Evolutionary conservation across 2,888 invertebrate genomes (phyloP), one percentile per base, ranked within the genome.

Genomic region (Scrobipalpa atriplicella): DNA sequence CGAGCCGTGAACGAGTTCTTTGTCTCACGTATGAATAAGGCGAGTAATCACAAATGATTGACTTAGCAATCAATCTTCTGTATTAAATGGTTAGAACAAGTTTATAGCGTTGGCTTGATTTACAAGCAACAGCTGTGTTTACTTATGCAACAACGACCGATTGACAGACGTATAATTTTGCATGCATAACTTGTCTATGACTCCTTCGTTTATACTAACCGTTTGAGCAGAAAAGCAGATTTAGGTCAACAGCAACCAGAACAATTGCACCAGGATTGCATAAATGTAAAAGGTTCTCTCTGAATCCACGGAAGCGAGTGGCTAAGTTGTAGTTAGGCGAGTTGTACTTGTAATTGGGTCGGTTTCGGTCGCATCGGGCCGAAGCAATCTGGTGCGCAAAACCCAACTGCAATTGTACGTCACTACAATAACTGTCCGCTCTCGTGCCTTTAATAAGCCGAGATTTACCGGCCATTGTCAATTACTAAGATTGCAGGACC

Each of bases 391-490:
- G 39, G 58, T 66, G 41, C 69, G 58, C 66, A 56, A 66, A 64
- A 69, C 70, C 65, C 70, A 67, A 69, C 68, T 54, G 29, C 36
- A 58, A 67, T 67, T 66, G 66, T 52, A 19, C 61, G 21, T 51
- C 36, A 21, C 19, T 41, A 51, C 61, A 56, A 10, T 43, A 38
- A 38, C 58, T 38, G 38, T 9, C 47, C 18, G 18, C 43, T 38
- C 52, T 64, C 63, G 43, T 62, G 11, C 18, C 60, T 71, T 73
- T 75, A 78, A 81, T 80, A 75, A 76, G 72, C 69, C 66, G 71
- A 76, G 81, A 82, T 81, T 82, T 81, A 78, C 71, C 72, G 75
- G 70, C 76, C 73, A 75, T 79, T 78, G 75, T 75, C 81, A 79
- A 82, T 84, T 81, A 78, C 78, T 66, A 74, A 72, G 78, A 83